These are phyloP conservation scores for Ophioninae sp. DNA, from an alignment of 2,888 invertebrate species.

Conservation along the genomic window DNA sequence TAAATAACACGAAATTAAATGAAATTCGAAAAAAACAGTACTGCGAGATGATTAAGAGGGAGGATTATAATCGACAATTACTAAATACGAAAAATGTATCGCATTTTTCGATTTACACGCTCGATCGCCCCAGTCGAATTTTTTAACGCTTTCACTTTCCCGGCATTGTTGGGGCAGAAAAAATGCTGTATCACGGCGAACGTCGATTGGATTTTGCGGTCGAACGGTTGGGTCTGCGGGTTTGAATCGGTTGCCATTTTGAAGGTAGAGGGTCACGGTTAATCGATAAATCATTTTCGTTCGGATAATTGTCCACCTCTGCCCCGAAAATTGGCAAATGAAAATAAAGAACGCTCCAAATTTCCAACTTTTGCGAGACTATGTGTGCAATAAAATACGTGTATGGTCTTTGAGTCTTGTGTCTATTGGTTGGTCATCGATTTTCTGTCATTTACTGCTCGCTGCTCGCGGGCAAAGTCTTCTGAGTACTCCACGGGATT, in stretches of 20 bases:
- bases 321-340: conserved; percentile 9
- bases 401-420: conserved; percentile 12
- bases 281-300: background rate
- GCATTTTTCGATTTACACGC: background rate
- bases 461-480: conserved; percentile 65
- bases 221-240: background rate
- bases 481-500: conserved; percentile 50
- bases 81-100: background rate
- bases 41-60: background rate
- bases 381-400: background rate
- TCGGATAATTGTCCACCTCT: background rate
- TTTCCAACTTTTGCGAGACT: background rate
- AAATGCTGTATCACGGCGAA: background rate
- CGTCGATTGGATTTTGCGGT: background rate
- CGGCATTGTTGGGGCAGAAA: background rate
- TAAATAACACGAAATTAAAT: background rate
- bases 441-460: conserved; percentile 67
- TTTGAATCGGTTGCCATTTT: background rate
- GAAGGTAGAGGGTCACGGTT: conserved; percentile 15
- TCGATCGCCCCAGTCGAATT: background rate
- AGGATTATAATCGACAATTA: background rate
- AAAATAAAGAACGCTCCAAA: conserved; percentile 13
- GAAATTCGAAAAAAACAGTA: background rate
- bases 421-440: conserved; percentile 62
- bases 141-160: background rate